Percentiles rank a stretch among this genome's conserved stretches.
Conservation (phyloP, 2,888 invertebrate genomes). For the Torymus tubicola region DNA sequence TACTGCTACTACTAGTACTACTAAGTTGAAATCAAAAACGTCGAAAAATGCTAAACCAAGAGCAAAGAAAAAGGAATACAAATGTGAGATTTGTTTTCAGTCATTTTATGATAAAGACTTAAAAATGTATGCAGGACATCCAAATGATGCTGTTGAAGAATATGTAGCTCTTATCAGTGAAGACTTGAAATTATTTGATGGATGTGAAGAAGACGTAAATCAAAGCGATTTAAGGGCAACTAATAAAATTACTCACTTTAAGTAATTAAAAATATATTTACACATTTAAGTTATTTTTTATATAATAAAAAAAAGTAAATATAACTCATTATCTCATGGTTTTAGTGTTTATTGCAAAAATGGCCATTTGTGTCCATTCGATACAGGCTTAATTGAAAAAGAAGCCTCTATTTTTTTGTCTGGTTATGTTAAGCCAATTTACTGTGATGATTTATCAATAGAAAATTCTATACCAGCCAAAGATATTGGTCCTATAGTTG, state of each 20-base stretch:
- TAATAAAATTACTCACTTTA: constrained; percentile 79
- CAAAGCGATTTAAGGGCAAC: constrained; percentile 80
- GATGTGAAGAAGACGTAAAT: constrained; percentile 78
- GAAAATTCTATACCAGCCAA: constrained; percentile 86
- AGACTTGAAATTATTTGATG: constrained; percentile 84
- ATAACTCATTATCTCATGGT: constrained; percentile 27
- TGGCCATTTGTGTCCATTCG: constrained; percentile 87
- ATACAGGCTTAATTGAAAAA: constrained; percentile 86
- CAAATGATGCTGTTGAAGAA: constrained; percentile 86
- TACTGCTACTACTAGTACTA: no score
- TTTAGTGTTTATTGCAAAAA: constrained; percentile 85
- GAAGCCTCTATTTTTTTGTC: constrained; percentile 86
- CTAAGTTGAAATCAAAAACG: neutral
- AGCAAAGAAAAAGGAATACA: neutral
- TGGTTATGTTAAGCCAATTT: constrained; percentile 88
- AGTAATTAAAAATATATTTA: constrained; percentile 55
- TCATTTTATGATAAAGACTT: constrained; percentile 75
- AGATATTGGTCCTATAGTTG: constrained; percentile 89
- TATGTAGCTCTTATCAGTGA: constrained; percentile 86
- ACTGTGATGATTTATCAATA: constrained; percentile 82
- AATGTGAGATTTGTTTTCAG: constrained; percentile 10
- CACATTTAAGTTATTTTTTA: neutral
- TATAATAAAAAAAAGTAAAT: neutral
- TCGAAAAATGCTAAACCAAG: neutral
- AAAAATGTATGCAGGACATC: constrained; percentile 84